Base-by-base conservation (phyloP, 2,113 vertebrate species). In the Poeciliopsis retropinna region DNA sequence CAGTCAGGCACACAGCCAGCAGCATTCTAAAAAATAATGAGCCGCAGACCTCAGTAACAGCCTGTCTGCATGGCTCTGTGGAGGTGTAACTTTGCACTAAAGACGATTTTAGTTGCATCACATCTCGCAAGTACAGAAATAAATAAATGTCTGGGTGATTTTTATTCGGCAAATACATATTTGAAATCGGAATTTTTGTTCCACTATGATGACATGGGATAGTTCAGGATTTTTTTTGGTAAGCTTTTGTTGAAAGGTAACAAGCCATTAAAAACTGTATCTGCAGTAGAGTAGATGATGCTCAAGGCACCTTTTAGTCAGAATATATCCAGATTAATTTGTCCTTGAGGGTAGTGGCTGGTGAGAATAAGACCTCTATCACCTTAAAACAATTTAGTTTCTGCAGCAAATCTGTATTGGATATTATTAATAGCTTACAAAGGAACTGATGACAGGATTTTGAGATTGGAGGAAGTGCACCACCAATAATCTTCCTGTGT, bases 11-110 rank as follows among this genome's bases (percentile, higher is more conserved):
- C 75, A 75, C 75, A 72, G 82, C 19, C 29, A 83, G 81, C 78
- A 71, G 83, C 79, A 60, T 75, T 78, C 85, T 75, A 13, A 69
- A 79, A 87, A 85, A 89, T 88, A 85, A 89, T 86, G 85, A 91
- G 88, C 87, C 82, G 72, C 78, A 87, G 87, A 75, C 82, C 73
- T 73, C 77, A 74, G 75, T 79, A 85, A 75, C 82, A 83, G 76
- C 72, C 76, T 72, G 64, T 76, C 77, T 65, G 76, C 80, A 77
- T 41, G 72, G 41, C 67, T 74, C 69, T 76, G 80, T 72, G 79
- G 79, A 83, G 80, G 85, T 82, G 88, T 87, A 78, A 83, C 78
- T 85, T 86, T 83, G 70, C 85, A 82, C 79, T 70, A 83, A 86
- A 85, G 64, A 31, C 31, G 57, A 60, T 69, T 85, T 84, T 82